phyloP scores from a whole-genome alignment of 1,140 invertebrate species.

The Lerema accius region DNA sequence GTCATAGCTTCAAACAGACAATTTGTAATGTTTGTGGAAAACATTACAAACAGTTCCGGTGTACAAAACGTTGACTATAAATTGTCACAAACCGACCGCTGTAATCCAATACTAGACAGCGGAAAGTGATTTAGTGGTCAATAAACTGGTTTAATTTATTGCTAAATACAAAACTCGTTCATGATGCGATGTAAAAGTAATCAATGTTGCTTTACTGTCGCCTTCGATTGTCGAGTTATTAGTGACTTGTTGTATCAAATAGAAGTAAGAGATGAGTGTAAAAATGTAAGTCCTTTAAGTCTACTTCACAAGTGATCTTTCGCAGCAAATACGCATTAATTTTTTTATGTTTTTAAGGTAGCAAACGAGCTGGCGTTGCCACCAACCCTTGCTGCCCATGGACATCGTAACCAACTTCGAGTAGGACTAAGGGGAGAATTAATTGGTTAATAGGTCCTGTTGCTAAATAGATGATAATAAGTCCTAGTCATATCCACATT shows the following conservation, averaged over 20 bases:
- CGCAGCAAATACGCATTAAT: too few relatives aligned
- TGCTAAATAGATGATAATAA: too few relatives aligned
- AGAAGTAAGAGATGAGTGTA: too few relatives aligned
- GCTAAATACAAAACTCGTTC: conserved; percentile 44
- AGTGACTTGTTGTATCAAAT: not conserved
- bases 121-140: conserved; percentile 49
- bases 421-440: too few relatives aligned
- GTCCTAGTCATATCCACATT: too few relatives aligned
- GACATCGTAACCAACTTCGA: too few relatives aligned
- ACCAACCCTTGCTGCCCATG: too few relatives aligned
- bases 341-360: too few relatives aligned
- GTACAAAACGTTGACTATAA: conserved; percentile 19
- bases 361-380: too few relatives aligned
- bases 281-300: too few relatives aligned
- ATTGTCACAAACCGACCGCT: conserved; percentile 28
- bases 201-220: conserved; percentile 37
- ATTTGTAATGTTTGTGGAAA: conserved; percentile 22
- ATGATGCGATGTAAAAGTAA: conserved; percentile 41
- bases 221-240: conserved; percentile 29
- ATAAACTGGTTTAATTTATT: conserved; percentile 52
- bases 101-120: conserved; percentile 46
- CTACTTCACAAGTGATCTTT: too few relatives aligned
- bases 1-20: not conserved
- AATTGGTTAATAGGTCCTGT: too few relatives aligned
- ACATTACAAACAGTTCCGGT: conserved; percentile 34